Percentiles rank a stretch among this genome's conserved stretches.
Conservation (phyloP, 2,888 invertebrate species). For the Lordiphosa andalusiaca region DNA sequence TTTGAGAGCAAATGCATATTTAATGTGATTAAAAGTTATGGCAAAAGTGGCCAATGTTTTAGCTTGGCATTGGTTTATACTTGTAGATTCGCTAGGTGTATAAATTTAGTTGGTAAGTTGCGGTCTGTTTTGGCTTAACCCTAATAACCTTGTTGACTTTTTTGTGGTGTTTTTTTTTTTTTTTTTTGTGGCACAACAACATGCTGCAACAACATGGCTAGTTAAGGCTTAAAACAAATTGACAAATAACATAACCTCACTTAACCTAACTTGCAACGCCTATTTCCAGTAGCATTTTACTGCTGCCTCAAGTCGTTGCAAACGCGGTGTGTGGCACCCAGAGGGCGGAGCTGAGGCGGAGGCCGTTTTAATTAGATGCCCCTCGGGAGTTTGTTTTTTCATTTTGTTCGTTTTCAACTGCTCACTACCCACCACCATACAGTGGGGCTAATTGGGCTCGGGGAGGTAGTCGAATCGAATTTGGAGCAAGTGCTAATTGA, state of each 20-base stretch:
- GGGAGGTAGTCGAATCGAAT: background rate
- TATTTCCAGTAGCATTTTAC: constrained; percentile 60
- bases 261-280: constrained; percentile 69
- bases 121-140: constrained; percentile 52
- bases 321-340: constrained; percentile 33
- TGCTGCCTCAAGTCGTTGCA: constrained; percentile 10
- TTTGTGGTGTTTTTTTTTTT: constrained; percentile 24
- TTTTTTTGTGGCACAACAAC: constrained; percentile 41
- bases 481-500: background rate
- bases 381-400: constrained; percentile 28
- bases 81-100: constrained; percentile 1
- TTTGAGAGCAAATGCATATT: constrained; percentile 45
- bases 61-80: constrained; percentile 30
- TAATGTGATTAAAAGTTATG: constrained; percentile 72
- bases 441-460: constrained; percentile 15
- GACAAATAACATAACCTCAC: constrained; percentile 76
- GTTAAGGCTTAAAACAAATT: constrained; percentile 70
- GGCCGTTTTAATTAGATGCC: constrained; percentile 61
- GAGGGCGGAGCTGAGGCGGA: constrained; percentile 21
- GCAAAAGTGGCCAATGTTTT: constrained; percentile 39
- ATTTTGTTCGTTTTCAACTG: constrained; percentile 42
- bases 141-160: constrained; percentile 68
- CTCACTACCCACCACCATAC: constrained; percentile 22
- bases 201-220: constrained; percentile 38
- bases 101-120: constrained; percentile 16